Percentiles rank a stretch among this genome's conserved stretches.
Evolutionary conservation across 2,797 vertebrate species (phyloP).

Genomic region (Fratercula arctica): DNA sequence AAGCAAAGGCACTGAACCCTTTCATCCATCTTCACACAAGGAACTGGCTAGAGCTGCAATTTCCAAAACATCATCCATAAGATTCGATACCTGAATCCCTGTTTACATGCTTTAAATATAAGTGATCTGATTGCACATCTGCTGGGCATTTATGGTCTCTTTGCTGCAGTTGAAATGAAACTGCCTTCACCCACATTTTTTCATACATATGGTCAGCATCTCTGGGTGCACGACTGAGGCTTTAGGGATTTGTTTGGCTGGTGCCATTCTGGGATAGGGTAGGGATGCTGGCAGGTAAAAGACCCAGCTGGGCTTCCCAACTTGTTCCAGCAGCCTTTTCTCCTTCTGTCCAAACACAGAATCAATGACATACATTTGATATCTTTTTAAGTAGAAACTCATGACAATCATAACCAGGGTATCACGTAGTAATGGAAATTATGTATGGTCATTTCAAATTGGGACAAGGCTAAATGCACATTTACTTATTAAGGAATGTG

Average conservation of each 20-base stretch:
- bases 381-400: neutral
- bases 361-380: neutral
- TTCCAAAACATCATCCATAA: neutral
- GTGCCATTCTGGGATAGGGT: neutral
- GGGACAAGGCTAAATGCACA: neutral
- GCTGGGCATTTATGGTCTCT: neutral
- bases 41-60: neutral
- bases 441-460: neutral
- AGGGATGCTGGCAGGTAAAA: neutral
- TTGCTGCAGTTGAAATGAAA: neutral
- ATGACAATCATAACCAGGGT: neutral
- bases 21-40: neutral
- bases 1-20: neutral
- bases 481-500: neutral
- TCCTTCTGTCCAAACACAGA: neutral
- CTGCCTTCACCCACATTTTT: neutral
- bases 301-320: neutral
- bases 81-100: neutral
- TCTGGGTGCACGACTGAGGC: neutral
- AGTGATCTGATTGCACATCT: neutral
- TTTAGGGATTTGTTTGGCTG: neutral
- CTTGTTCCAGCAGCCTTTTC: neutral
- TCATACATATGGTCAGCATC: neutral
- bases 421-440: neutral
- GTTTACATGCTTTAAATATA: neutral